Evolutionary conservation across 2,888 invertebrate genomes (phyloP).

Genomic region (Diarsia mendica): DNA sequence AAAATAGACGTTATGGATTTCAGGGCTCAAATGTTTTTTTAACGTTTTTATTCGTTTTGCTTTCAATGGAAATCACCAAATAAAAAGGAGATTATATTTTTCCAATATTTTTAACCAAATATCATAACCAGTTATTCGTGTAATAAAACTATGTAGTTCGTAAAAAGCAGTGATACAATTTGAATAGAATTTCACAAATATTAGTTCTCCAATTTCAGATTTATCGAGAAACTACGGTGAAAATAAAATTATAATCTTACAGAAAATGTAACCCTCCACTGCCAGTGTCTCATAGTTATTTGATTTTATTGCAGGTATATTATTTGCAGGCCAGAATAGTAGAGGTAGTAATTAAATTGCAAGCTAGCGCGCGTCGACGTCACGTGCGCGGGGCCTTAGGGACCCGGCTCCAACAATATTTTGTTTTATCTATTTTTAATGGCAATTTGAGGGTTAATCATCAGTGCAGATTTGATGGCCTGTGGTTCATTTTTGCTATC

Average conservation of each 20-base stretch:
- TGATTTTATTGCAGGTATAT: slow-evolving; percentile 76
- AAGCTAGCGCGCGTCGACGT: slow-evolving; percentile 75
- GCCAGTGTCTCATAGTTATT: slow-evolving; percentile 72
- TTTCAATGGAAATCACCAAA: not conserved
- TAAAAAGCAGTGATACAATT: not conserved
- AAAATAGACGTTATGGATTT: slow-evolving; percentile 21
- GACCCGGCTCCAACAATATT: slow-evolving; percentile 81
- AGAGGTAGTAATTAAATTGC: slow-evolving; percentile 85
- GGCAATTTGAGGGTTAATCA: slow-evolving; percentile 84
- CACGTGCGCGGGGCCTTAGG: slow-evolving; percentile 79
- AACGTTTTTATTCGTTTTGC: not conserved
- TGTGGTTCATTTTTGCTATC: slow-evolving; percentile 72
- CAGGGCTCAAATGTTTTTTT: not conserved
- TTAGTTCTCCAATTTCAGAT: slow-evolving; percentile 15
- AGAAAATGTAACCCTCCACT: slow-evolving; percentile 55
- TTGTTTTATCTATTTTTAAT: slow-evolving; percentile 89
- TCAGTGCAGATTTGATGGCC: slow-evolving; percentile 80
- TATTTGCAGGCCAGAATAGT: slow-evolving; percentile 73
- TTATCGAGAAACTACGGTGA: slow-evolving; percentile 10
- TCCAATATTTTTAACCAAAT: not conserved
- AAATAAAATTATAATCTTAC: slow-evolving; percentile 40
- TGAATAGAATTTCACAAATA: not conserved
- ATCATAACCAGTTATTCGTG: not conserved
- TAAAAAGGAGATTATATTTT: not conserved
- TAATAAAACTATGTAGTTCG: not conserved